phyloP scores from a whole-genome alignment of 2,888 invertebrate species.

The Pristionchus mayeri region DNA sequence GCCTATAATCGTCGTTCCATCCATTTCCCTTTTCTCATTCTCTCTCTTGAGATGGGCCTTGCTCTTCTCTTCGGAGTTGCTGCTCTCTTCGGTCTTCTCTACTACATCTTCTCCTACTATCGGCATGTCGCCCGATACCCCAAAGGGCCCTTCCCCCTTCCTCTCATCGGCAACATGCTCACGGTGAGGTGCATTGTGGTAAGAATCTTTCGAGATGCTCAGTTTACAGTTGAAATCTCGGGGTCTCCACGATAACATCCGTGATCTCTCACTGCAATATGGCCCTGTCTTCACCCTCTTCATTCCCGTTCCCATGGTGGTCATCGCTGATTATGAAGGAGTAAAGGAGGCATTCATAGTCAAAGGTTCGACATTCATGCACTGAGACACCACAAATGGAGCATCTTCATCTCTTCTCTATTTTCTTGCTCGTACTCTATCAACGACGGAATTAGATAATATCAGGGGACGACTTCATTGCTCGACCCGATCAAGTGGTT shows the following conservation, averaged over 20 bases:
- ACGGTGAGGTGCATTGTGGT: no score
- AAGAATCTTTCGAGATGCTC: no score
- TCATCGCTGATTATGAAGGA: conserved; percentile 17
- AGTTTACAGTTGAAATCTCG: conserved; percentile 11
- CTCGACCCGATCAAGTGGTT: background rate
- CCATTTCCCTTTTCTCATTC: no score
- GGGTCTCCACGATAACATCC: background rate
- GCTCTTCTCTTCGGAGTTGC: no score
- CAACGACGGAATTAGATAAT: background rate
- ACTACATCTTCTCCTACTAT: no score
- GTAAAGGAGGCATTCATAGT: conserved; percentile 4
- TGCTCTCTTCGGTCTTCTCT: no score
- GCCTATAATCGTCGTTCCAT: no score
- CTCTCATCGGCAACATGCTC: no score
- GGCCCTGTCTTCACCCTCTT: conserved; percentile 6
- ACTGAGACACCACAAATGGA: background rate
- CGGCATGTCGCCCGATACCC: no score
- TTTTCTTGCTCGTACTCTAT: background rate
- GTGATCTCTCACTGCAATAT: background rate
- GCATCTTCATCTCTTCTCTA: background rate
- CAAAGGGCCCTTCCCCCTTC: no score
- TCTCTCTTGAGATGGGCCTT: no score
- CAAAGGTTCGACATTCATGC: background rate
- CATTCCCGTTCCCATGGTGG: conserved; percentile 18
- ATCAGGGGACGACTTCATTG: conserved; percentile 4